Conservation (phyloP, 1,140 invertebrate species). For the Lithobius niger region DNA sequence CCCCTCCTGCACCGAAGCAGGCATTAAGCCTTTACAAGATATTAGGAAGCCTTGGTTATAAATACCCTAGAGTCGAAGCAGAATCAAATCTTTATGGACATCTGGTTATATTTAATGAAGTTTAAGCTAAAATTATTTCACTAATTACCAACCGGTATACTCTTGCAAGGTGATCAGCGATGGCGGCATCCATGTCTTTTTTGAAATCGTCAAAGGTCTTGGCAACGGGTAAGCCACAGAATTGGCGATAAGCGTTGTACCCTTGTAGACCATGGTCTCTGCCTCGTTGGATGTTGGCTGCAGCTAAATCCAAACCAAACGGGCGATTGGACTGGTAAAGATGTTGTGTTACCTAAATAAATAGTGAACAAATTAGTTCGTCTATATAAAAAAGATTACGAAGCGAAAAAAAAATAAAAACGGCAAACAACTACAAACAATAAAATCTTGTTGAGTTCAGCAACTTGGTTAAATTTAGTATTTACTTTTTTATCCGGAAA, state of each 20-base stretch:
- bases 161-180: constrained; percentile 43
- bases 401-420: too few relatives aligned
- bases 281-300: constrained; percentile 73
- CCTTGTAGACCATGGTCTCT: constrained; percentile 73
- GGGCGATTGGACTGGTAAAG: constrained; percentile 38
- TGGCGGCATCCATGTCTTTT: constrained; percentile 43
- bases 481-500: too few relatives aligned
- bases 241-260: constrained; percentile 58
- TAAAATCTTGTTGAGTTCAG: too few relatives aligned
- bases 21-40: too few relatives aligned
- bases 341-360: constrained; percentile 43
- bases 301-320: constrained; percentile 64
- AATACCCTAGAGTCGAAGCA: too few relatives aligned
- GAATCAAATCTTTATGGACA: background rate
- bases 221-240: constrained; percentile 43
- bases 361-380: too few relatives aligned
- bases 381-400: too few relatives aligned
- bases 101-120: background rate
- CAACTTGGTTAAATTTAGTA: too few relatives aligned
- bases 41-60: too few relatives aligned
- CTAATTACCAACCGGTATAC: constrained; percentile 44
- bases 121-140: background rate
- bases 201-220: constrained; percentile 27
- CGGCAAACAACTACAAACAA: too few relatives aligned
- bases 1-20: too few relatives aligned